Percentiles rank a stretch among this genome's conserved stretches.
Conservation (phyloP, 2,113 vertebrate genomes). For the Accipiter cooperii region DNA sequence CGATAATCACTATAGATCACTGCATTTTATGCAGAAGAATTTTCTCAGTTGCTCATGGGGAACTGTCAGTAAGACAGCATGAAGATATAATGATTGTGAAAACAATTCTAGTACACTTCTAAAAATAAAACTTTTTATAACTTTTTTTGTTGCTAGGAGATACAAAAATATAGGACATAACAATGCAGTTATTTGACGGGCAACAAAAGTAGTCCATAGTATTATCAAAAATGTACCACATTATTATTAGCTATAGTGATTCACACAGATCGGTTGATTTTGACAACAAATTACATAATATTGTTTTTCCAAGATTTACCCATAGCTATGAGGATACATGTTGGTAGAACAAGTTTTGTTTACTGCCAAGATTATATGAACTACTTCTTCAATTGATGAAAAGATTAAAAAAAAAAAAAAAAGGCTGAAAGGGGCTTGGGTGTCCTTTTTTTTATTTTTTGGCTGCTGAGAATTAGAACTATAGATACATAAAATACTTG, state of each 20-base stretch:
- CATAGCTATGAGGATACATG: background rate
- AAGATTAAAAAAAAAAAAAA: background rate
- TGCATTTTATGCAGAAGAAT: background rate
- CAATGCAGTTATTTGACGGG: background rate
- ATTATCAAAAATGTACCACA: background rate
- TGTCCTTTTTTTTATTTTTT: background rate
- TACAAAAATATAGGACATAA: background rate
- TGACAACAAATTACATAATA: background rate
- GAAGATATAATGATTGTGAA: background rate
- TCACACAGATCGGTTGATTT: background rate
- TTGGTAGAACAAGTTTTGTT: background rate
- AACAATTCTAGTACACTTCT: background rate
- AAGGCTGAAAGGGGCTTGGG: background rate
- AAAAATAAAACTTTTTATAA: slow-evolving; percentile 31
- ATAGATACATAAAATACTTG: background rate
- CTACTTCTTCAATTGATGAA: background rate
- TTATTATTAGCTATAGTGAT: background rate
- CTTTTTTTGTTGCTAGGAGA: background rate
- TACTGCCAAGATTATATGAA: background rate
- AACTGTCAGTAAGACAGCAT: background rate
- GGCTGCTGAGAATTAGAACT: background rate
- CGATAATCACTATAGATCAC: background rate
- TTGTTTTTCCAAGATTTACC: background rate
- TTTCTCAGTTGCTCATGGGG: background rate
- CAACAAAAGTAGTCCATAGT: background rate